Percentiles rank a stretch among this genome's conserved stretches.
These are phyloP conservation scores for Xiphophorus couchianus DNA, from an alignment of 2,113 vertebrate genomes.

Conservation along the genomic window DNA sequence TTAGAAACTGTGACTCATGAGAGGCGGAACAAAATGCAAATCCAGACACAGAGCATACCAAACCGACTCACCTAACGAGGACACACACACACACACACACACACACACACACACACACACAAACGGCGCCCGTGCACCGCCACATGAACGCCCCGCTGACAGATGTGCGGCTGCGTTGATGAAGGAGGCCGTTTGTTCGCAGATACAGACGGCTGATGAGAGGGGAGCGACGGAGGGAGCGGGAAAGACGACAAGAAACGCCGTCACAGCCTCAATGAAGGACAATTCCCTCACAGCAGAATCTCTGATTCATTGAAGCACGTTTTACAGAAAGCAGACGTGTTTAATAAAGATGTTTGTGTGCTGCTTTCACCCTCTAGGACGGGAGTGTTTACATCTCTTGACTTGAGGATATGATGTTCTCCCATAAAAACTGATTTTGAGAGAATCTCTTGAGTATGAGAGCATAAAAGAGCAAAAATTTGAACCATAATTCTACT, in stretches of 20 bases:
- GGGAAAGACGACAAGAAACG: not conserved
- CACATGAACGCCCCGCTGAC: slow-evolving; percentile 22
- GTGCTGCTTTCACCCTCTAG: not conserved
- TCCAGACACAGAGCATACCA: not conserved
- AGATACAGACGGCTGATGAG: not conserved
- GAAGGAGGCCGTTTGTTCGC: slow-evolving; percentile 18
- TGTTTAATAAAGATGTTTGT: not conserved
- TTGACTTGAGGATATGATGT: not conserved
- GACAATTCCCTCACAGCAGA: not conserved
- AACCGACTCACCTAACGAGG: slow-evolving; percentile 14
- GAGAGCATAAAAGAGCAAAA: not conserved
- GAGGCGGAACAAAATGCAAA: slow-evolving; percentile 21
- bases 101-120: too few species aligned
- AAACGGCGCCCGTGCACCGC: not conserved
- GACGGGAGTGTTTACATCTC: not conserved
- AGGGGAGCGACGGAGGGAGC: too few species aligned
- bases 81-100: not conserved
- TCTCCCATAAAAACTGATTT: not conserved
- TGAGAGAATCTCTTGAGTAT: not conserved
- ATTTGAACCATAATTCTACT: not conserved
- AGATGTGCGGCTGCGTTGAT: slow-evolving; percentile 27
- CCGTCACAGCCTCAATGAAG: slow-evolving; percentile 7
- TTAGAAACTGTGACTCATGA: slow-evolving; percentile 6
- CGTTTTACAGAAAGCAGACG: slow-evolving; percentile 3
- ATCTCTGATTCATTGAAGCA: not conserved